Percentiles rank a stretch among this genome's conserved stretches.
Evolutionary conservation across 2,113 vertebrate genomes (phyloP).

Genomic region (Danionella cerebrum): DNA sequence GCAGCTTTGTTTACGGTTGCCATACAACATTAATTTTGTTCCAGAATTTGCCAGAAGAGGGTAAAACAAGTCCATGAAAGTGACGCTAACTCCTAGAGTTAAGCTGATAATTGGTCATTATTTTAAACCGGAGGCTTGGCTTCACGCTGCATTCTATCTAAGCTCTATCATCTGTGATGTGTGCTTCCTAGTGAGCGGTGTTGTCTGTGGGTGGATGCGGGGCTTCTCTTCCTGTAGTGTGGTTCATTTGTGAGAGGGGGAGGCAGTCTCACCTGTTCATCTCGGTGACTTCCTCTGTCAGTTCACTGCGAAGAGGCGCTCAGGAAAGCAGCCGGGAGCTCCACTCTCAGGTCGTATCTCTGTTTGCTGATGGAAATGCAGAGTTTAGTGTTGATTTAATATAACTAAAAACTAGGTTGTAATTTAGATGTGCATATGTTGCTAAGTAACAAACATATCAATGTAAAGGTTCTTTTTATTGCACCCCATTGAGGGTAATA

Average conservation of each 20-base stretch:
- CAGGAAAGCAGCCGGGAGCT: slow-evolving; percentile 13
- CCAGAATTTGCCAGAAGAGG: too few relatives aligned
- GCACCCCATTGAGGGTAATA: too few relatives aligned
- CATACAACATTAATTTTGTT: neutral
- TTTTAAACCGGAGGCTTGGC: slow-evolving; percentile 35
- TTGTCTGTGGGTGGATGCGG: neutral
- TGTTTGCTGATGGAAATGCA: neutral
- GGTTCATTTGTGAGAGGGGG: neutral
- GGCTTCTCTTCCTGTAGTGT: slow-evolving; percentile 9
- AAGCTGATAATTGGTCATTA: slow-evolving; percentile 37
- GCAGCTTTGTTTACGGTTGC: neutral
- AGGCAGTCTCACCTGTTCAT: slow-evolving; percentile 27
- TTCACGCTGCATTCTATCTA: neutral
- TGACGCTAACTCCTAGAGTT: slow-evolving; percentile 18
- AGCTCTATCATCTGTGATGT: slow-evolving; percentile 24
- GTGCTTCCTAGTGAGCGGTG: slow-evolving; percentile 2
- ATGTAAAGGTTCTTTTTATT: too few relatives aligned
- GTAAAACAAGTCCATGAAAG: too few relatives aligned
- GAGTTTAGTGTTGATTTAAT: neutral
- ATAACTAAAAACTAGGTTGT: neutral
- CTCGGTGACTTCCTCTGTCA: slow-evolving; percentile 26
- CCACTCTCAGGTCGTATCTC: slow-evolving; percentile 51
- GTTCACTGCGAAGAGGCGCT: slow-evolving; percentile 7
- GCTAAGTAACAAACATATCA: too few relatives aligned
- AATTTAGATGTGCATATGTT: too few relatives aligned